Conservation (phyloP, 2,888 invertebrate genomes). For the Himalopsyche kuldschensis region DNA sequence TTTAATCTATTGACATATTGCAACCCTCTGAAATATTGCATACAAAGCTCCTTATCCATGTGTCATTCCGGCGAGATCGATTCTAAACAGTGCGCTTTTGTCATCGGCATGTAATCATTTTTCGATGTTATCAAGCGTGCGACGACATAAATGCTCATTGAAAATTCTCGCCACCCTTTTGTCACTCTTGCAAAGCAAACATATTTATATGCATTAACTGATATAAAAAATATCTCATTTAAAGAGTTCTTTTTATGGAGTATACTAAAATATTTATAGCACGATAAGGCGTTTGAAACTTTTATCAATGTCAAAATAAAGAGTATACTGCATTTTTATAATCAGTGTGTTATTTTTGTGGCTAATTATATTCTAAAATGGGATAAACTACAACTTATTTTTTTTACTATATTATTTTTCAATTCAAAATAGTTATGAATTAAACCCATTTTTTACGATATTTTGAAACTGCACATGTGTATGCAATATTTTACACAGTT, state of each 20-base stretch:
- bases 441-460: too few species aligned
- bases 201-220: neutral
- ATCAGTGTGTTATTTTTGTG: too few species aligned
- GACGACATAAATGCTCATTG: constrained; percentile 24
- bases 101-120: constrained; percentile 25
- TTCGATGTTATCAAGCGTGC: constrained; percentile 25
- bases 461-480: too few species aligned
- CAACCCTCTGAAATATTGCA: constrained; percentile 24
- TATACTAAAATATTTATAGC: too few species aligned
- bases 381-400: too few species aligned
- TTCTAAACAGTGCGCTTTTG: constrained; percentile 23
- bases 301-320: too few species aligned
- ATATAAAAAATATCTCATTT: neutral
- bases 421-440: too few species aligned
- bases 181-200: constrained; percentile 8
- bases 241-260: neutral
- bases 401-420: too few species aligned
- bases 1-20: constrained; percentile 34
- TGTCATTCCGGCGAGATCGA: constrained; percentile 30
- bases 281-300: too few species aligned
- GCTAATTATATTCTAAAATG: too few species aligned
- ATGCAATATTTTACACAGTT: too few species aligned
- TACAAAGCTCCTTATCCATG: constrained; percentile 35
- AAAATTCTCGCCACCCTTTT: constrained; percentile 18
- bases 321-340: too few species aligned